Evolutionary conservation across 2,888 invertebrate species (phyloP).

Genomic region (Agonopterix heracliana): DNA sequence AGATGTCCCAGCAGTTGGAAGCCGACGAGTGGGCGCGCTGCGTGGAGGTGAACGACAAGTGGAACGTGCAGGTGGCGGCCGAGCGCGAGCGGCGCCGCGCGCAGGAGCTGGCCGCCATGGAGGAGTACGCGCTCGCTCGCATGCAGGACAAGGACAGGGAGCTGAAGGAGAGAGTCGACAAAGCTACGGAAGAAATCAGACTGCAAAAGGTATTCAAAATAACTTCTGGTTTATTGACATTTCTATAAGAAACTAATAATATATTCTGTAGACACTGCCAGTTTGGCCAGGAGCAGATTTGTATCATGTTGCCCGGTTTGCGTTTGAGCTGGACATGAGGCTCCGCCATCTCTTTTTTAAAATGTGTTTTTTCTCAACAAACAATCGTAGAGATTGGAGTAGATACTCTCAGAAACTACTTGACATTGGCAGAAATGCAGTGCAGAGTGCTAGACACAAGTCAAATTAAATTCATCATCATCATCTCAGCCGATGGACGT

Average conservation of each 20-base stretch:
- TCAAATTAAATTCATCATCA: too few relatives aligned
- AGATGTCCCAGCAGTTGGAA: slow-evolving; percentile 72
- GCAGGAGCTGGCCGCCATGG: slow-evolving; percentile 59
- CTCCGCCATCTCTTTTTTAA: too few relatives aligned
- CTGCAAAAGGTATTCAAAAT: slow-evolving; percentile 44
- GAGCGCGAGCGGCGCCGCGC: slow-evolving; percentile 76
- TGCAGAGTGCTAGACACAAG: too few relatives aligned
- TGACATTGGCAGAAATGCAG: too few relatives aligned
- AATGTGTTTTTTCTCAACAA: too few relatives aligned
- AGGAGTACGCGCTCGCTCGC: slow-evolving; percentile 59
- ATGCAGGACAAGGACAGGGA: slow-evolving; percentile 53
- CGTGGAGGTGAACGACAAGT: slow-evolving; percentile 78
- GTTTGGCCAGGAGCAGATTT: not conserved
- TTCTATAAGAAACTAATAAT: not conserved
- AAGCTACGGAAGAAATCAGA: slow-evolving; percentile 70
- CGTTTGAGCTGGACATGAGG: too few relatives aligned
- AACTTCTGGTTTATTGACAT: not conserved
- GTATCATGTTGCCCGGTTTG: not conserved
- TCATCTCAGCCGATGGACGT: too few relatives aligned
- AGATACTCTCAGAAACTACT: too few relatives aligned
- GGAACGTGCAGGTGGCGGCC: slow-evolving; percentile 80
- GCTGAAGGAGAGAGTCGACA: slow-evolving; percentile 43
- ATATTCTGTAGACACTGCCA: not conserved
- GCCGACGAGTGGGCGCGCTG: slow-evolving; percentile 80
- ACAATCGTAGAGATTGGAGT: too few relatives aligned